Evolutionary conservation across 2,888 invertebrate species (phyloP), one percentile per base, ranked within the genome.

Genomic region (Elmis aenea): DNA sequence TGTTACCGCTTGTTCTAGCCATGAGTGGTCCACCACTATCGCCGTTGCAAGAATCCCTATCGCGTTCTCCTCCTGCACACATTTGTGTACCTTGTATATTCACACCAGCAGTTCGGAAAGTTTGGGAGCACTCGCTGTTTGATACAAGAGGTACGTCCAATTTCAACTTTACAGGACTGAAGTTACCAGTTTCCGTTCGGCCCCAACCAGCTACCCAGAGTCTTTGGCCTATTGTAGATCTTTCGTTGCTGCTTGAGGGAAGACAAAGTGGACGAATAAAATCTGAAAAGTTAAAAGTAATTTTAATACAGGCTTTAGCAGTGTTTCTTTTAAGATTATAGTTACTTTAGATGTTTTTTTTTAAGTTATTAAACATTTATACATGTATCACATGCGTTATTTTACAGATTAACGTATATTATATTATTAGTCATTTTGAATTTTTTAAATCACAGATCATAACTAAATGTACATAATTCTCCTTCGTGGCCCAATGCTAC

Each of bases 31-130:
- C 84, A 9, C 60, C 57, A 22, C 42, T 42, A 26, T 50, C 49
- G 27, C 69, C 68, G n/a, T 68, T 71, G 53, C 85, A 85, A 0
- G 83, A 77, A 52, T 85, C 85, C 51, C 79, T 72, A 2, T 74
- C 73, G 0, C 71, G 65, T 16, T 70, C 68, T 0, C 85, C 85
- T 2, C 85, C 85, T 5, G 83, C 84, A 51, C 84, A 84, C 1
- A 84, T 50, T 50, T 81, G 81, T 10, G 24, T 77, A 9, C 32
- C 30, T 0, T 70, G 68, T 22, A 77, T 55, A 2, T 57, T 54
- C 0, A 75, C 72, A 0, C 70, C 70, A 3, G 71, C 67, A 2
- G 57, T 52, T 13, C 60, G 61, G 49, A 77, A 73, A 16, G 76
- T 71, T 26, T 54, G 57, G 1, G 60, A 52, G 51, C 81, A 81